phyloP scores from a whole-genome alignment of 2,797 vertebrate species.

The Gymnothorax javanicus region DNA sequence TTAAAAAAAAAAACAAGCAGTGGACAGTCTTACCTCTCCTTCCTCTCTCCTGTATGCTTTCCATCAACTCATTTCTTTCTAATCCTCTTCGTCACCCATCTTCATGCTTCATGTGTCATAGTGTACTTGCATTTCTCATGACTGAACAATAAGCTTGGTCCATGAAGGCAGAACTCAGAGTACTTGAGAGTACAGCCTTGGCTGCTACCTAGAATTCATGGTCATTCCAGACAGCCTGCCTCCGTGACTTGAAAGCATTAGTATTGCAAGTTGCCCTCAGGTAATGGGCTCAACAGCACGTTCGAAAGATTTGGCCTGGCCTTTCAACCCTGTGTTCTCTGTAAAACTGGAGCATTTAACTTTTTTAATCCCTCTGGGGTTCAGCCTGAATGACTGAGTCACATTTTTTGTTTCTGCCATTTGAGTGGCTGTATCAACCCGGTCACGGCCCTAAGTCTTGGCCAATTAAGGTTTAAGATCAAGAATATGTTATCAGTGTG shows the following conservation, averaged over 20 bases:
- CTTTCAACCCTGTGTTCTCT: background rate
- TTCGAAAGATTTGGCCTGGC: background rate
- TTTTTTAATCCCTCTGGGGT: background rate
- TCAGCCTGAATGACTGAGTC: background rate
- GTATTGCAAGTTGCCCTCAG: background rate
- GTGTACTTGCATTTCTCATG: background rate
- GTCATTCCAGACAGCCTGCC: background rate
- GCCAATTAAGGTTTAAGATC: too few relatives aligned
- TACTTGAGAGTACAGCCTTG: background rate
- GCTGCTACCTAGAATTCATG: background rate
- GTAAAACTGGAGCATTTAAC: background rate
- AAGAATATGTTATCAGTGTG: too few relatives aligned
- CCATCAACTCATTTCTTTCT: conserved; percentile 9
- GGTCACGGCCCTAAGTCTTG: too few relatives aligned
- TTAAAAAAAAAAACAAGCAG: too few relatives aligned
- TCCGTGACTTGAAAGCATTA: background rate
- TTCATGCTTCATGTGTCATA: background rate
- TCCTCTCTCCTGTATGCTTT: background rate
- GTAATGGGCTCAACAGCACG: background rate
- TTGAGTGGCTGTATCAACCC: background rate
- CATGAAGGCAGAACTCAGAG: background rate
- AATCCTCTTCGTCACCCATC: background rate
- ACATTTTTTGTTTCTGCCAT: background rate
- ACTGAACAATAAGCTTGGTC: background rate
- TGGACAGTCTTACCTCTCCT: background rate